Base-by-base conservation (phyloP, 2,113 vertebrate species). In the Centropus unirufus region DNA sequence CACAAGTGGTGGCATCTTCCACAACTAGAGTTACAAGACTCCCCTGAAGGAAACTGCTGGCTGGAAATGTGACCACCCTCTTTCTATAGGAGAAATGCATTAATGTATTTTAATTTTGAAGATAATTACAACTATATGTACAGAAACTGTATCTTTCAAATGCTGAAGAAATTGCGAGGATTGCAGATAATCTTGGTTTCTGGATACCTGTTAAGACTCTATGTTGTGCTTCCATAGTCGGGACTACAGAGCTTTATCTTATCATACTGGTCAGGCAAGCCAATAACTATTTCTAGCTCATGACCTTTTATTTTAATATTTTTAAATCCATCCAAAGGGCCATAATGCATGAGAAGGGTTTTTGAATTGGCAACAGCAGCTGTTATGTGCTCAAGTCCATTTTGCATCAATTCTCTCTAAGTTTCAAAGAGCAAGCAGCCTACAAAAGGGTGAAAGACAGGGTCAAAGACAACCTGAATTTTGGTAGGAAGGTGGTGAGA, bases 261-360 rank as follows among this genome's bases (percentile, higher is more conserved):
- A 96, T 95, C 93, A 84, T 5, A 0, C 36, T 85, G 90, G 24
- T 69, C 95, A 96, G 96, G 52, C 86, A 92, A 58, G 83, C 70
- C 58, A 42, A 40, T 2, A 51, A 76, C 32, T 92, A 66, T 82
- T 96, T 95, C 89, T 91, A 67, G 94, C 94, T 88, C 92, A 51
- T 52, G 83, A 95, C 61, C 73, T 78, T 93, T 95, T 94, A 88
- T 92, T 89, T 92, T 91, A 87, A 94, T 89, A 95, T 94, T 97
- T 97, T 96, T 49, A 94, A 96, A 94, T 63, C 76, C 79, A 46
- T 69, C 46, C 61, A 89, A 75, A 55, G 75, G 39, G 30, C 58
- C 46, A 3, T 88, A 85, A 86, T 32, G 61, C 59, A 72, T 40
- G 44, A 76, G 55, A 62, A 90, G 51, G 68, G 15, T 24, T 69